Evolutionary conservation across 2,797 vertebrate species (phyloP).

Genomic region (Mareca penelope): DNA sequence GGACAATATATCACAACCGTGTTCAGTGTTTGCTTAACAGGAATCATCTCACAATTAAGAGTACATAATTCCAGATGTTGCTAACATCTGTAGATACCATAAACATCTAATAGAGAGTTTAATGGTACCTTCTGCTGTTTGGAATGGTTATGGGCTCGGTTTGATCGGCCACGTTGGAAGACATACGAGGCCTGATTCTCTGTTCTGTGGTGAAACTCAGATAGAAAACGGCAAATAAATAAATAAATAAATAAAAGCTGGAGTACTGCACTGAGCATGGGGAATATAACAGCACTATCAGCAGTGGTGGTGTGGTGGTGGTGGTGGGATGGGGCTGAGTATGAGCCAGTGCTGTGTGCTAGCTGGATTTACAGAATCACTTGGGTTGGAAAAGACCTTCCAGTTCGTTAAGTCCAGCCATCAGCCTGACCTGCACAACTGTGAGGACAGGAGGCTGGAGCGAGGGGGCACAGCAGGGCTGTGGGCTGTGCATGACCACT

Average conservation of each 20-base stretch:
- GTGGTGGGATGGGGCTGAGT: neutral
- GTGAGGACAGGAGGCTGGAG: neutral
- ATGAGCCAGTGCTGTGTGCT: neutral
- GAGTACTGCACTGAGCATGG: neutral
- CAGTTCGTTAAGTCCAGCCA: no score
- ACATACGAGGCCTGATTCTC: neutral
- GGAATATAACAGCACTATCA: neutral
- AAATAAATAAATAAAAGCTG: no score
- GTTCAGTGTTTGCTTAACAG: neutral
- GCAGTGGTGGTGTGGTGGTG: no score
- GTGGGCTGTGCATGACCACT: neutral
- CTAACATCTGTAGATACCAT: neutral
- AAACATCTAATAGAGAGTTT: neutral
- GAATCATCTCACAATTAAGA: neutral
- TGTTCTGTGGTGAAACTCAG: neutral
- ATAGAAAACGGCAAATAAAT: neutral
- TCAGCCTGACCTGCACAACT: neutral
- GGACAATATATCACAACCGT: neutral
- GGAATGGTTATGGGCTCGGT: neutral
- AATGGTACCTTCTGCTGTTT: neutral
- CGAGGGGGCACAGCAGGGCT: neutral
- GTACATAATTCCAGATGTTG: slow-evolving; percentile 4
- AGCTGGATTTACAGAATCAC: neutral
- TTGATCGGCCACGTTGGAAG: neutral
- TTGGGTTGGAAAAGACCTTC: no score